Percentiles rank a stretch among this genome's conserved stretches.
These are phyloP conservation scores for Ateles fusciceps DNA, from an alignment of 2,797 vertebrate genomes.

Conservation along the genomic window DNA sequence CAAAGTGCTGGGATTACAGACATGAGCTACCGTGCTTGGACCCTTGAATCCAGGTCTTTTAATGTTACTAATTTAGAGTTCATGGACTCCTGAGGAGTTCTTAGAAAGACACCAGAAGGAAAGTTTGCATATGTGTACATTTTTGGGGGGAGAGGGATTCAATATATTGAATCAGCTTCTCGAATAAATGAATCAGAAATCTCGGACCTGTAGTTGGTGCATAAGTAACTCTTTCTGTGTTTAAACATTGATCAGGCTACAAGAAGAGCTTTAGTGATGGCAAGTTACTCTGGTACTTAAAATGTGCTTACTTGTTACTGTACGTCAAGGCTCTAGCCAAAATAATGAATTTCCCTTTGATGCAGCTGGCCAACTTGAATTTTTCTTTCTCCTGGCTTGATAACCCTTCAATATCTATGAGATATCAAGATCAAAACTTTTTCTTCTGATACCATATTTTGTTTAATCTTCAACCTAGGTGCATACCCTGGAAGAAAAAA, in stretches of 20 bases:
- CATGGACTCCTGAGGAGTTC: neutral
- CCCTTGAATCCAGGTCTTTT: neutral
- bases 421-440: neutral
- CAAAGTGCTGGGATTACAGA: too few relatives aligned
- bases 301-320: neutral
- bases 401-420: neutral
- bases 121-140: neutral
- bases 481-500: neutral
- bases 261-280: neutral
- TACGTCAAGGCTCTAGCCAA: neutral
- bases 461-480: neutral
- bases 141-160: neutral
- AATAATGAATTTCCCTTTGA: neutral
- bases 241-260: neutral
- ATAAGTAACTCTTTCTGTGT: neutral
- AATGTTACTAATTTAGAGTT: neutral
- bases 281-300: neutral
- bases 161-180: neutral
- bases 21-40: too few relatives aligned
- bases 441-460: constrained; percentile 17
- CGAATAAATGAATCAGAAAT: neutral
- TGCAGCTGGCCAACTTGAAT: neutral
- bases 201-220: neutral
- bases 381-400: neutral
- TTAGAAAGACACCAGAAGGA: neutral